Base-by-base conservation (phyloP, 2,797 vertebrate genomes). In the Amazonetta brasiliensis region DNA sequence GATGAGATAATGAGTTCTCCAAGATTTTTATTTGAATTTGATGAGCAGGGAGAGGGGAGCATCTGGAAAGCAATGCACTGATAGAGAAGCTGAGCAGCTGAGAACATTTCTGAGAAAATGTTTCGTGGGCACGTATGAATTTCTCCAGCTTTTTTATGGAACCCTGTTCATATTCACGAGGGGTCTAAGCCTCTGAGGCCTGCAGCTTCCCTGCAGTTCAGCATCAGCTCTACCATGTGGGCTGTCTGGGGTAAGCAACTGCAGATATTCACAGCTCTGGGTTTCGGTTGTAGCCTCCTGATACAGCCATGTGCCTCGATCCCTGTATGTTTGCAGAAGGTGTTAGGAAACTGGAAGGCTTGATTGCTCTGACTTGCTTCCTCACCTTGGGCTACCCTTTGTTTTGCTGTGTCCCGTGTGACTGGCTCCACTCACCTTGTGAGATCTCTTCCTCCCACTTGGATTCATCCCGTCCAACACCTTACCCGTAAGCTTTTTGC, bases 121-220 rank as follows among this genome's bases (percentile, higher is more conserved):
- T 64, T 69, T 74, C 33, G 25, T 23, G 37, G 54, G 9, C 37
- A 58, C 10, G 1, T 64, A 2, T 7, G 16, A n/a, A 26, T 74
- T 85, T 83, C 37, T 95, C 25, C 68, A 85, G 31, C 46, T 79
- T 67, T 77, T 22, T 73, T 19, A 3, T 28, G 41, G 71, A 84
- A 82, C 73, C 39, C 35, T 84, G 18, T 33, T 87, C 26, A 14
- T 80, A 72, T 2, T 63, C 12, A 14, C 68, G 73, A 84, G 18
- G 9, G 15, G 5, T 81, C 17, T 91, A 69, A 88, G 44, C 33
- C 37, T 52, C 62, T 2, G 7, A 64, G 31, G 10, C 31, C 43
- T 89, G 52, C 43, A 50, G 33, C 43, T 50, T 83, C 43, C 19
- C n/a, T 67, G 59, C 0, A 2, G 33, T 30, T 88, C 20, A 41